A percentile compares a stretch with the other conserved stretches of the same genome.
Evolutionary conservation across 2,113 vertebrate species (phyloP).

Genomic region (Corythaeola cristata): DNA sequence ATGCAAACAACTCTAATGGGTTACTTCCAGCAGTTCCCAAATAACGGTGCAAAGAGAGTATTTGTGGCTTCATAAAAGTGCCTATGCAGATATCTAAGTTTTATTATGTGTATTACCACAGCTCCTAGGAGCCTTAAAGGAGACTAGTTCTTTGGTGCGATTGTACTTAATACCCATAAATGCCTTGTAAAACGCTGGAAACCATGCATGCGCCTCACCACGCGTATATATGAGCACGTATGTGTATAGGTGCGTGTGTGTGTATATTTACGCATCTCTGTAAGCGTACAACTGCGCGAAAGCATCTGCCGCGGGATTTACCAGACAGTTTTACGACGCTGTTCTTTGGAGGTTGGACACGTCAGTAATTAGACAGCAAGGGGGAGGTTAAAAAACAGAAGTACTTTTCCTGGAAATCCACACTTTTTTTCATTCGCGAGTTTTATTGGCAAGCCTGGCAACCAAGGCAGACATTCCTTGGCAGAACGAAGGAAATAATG

Average conservation of each 20-base stretch:
- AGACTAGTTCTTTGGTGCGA: not conserved
- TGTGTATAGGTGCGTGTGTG: too few relatives aligned
- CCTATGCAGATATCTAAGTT: not conserved
- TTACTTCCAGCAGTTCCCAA: not conserved
- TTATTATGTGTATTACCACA: not conserved
- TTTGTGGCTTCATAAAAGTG: not conserved
- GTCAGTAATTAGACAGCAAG: constrained; percentile 41
- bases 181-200: constrained; percentile 1
- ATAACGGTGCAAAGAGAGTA: not conserved
- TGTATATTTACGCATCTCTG: not conserved
- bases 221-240: not conserved
- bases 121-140: not conserved
- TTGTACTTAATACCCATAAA: constrained; percentile 8
- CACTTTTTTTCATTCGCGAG: constrained; percentile 19
- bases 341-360: not conserved
- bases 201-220: not conserved
- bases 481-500: constrained; percentile 5
- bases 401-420: constrained; percentile 71
- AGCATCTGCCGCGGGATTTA: not conserved
- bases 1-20: not conserved
- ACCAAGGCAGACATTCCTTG: constrained; percentile 50
- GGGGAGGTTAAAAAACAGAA: constrained; percentile 59
- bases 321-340: not conserved
- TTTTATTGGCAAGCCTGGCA: constrained; percentile 67
- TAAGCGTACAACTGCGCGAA: not conserved